Conservation (phyloP, 2,113 vertebrate species). For the Centrocercus urophasianus region DNA sequence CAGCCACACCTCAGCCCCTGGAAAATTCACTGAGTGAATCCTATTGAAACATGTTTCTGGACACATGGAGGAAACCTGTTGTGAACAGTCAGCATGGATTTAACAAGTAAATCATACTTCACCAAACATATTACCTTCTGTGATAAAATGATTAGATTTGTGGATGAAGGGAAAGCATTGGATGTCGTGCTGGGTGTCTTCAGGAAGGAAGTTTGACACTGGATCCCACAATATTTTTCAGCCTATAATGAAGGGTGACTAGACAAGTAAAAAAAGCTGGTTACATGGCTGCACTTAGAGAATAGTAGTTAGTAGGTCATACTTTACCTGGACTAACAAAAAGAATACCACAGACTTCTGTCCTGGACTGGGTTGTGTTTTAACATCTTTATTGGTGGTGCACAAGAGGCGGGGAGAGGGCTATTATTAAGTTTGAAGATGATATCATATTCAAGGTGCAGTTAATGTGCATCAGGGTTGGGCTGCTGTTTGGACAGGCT, state of each 20-base stretch:
- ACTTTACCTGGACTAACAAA: background rate
- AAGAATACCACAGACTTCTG: background rate
- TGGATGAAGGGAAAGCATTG: background rate
- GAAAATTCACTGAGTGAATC: background rate
- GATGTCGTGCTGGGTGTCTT: background rate
- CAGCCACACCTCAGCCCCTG: background rate
- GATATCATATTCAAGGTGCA: background rate
- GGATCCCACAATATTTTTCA: background rate
- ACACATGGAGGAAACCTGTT: background rate
- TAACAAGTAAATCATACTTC: background rate
- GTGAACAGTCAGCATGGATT: background rate
- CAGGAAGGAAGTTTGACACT: background rate
- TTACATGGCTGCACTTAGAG: background rate
- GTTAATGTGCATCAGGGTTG: background rate
- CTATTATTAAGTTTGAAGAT: background rate
- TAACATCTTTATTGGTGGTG: background rate
- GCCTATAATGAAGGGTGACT: background rate
- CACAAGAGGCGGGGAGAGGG: fast-evolving
- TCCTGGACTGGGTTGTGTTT: background rate
- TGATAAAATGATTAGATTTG: background rate
- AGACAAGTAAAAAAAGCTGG: background rate
- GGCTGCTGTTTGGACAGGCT: background rate
- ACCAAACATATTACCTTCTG: background rate
- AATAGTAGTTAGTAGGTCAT: fast-evolving
- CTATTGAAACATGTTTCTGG: background rate